A percentile compares a stretch with the other conserved stretches of the same genome.
Conservation (phyloP, 2,113 vertebrate genomes). For the Poeciliopsis turrubarensis region DNA sequence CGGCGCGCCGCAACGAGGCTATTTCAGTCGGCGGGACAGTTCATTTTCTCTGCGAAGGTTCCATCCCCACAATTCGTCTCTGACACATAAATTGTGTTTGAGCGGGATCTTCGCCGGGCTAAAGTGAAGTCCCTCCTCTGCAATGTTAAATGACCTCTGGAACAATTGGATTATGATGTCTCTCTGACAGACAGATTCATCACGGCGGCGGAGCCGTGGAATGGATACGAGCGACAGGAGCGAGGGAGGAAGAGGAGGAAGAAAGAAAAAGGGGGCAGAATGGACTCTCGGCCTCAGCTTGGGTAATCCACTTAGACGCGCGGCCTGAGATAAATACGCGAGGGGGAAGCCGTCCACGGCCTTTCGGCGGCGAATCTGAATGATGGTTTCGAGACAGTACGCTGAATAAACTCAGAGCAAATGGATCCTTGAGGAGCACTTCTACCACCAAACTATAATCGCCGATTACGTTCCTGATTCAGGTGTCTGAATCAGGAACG, state of each 20-base stretch:
- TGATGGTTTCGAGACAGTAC: slow-evolving; percentile 44
- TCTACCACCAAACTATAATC: slow-evolving; percentile 60
- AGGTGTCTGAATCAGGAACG: slow-evolving; percentile 34
- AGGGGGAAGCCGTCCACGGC: slow-evolving; percentile 43
- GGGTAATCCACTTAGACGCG: slow-evolving; percentile 71
- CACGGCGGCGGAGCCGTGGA: slow-evolving; percentile 73
- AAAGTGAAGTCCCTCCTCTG: slow-evolving; percentile 77
- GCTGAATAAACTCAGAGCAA: slow-evolving; percentile 56
- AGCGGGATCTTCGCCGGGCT: slow-evolving; percentile 73
- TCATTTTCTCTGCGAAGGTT: slow-evolving; percentile 80
- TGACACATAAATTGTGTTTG: slow-evolving; percentile 81
- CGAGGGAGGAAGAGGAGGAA: slow-evolving; percentile 46
- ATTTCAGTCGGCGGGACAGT: slow-evolving; percentile 70
- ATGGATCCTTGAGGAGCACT: slow-evolving; percentile 65
- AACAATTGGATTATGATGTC: slow-evolving; percentile 85
- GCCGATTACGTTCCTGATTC: slow-evolving; percentile 63
- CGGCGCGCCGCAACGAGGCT: slow-evolving; percentile 69
- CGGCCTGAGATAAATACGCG: slow-evolving; percentile 70
- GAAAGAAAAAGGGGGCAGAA: slow-evolving; percentile 39
- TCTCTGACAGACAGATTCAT: slow-evolving; percentile 82
- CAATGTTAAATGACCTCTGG: slow-evolving; percentile 84
- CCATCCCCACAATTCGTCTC: slow-evolving; percentile 80
- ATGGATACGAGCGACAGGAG: slow-evolving; percentile 79
- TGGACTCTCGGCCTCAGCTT: slow-evolving; percentile 45
- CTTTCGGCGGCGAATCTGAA: slow-evolving; percentile 45